phyloP scores from a whole-genome alignment of 2,797 vertebrate genomes.

The Microctenopoma steveboyesi region DNA sequence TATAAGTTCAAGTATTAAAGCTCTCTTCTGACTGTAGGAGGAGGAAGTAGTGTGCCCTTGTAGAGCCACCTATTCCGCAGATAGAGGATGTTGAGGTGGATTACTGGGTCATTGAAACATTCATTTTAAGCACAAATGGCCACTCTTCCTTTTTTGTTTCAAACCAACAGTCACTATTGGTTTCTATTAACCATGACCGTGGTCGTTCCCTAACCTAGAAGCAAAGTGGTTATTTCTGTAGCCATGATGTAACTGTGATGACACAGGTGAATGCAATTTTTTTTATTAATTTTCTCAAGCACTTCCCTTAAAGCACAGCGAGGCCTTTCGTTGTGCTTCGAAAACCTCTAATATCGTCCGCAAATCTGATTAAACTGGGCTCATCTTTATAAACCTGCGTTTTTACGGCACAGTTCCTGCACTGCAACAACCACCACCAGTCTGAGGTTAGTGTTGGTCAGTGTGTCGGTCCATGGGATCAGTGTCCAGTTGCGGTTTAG shows the following conservation, averaged over 20 bases:
- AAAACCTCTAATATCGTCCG: background rate
- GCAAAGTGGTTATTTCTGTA: background rate
- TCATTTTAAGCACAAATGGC: background rate
- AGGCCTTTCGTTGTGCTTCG: background rate
- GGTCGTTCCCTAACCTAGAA: background rate
- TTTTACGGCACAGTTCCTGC: constrained; percentile 7
- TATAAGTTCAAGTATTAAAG: background rate
- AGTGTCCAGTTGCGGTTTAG: constrained; percentile 57
- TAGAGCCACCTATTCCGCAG: background rate
- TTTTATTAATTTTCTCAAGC: too few relatives aligned
- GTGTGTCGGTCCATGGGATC: constrained; percentile 44
- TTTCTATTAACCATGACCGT: background rate
- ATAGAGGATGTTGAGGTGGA: background rate
- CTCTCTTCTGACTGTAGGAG: background rate
- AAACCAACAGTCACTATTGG: background rate
- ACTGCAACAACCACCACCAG: background rate
- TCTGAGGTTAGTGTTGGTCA: constrained; percentile 24
- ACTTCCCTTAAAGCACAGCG: too few relatives aligned
- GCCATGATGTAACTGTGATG: too few relatives aligned
- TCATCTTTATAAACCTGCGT: background rate
- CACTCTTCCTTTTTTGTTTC: background rate
- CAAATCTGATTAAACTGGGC: background rate
- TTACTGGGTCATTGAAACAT: background rate
- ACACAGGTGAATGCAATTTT: too few relatives aligned
- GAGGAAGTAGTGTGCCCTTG: background rate